Evolutionary conservation across 2,113 vertebrate genomes (phyloP), one percentile per base, ranked within the genome.

Genomic region (Amphilophus citrinellus): DNA sequence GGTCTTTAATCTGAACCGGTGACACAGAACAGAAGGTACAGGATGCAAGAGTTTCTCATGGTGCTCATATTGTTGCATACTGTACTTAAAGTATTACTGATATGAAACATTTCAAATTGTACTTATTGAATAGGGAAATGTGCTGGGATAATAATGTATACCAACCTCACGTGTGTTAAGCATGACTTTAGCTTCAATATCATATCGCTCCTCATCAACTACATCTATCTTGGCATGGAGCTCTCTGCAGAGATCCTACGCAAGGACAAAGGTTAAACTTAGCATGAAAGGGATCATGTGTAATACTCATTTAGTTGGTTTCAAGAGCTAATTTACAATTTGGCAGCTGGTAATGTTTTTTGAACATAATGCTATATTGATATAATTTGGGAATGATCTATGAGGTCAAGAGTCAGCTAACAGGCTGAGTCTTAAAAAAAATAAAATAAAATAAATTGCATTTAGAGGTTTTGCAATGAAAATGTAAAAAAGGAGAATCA

Each of bases 151-250:
- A 11, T 50, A 20, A 24, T 6, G 1, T 35, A 1, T 80, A 97
- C 97, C 96, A 84, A 98, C 98, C 97, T 99, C 98, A 4, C 98
- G 94, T 30, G 94, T 98, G 92, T 98, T 98, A 57, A 98, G 97
- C 86, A 93, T 96, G 84, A 98, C 98, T 89, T 99, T 99, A 0
- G 97, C 97, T 92, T 99, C 98, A 0, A 98, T 97, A 92, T 99
- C 97, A 0, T 99, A 99, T 80, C 98, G 93, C 91, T 99, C 98
- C 80, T 99, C 98, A 24, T 99, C 98, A 87, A 97, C 98, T 10
- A 97, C 95, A 42, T 97, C 96, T 1, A 98, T 96, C 88, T 98
- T 98, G 79, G 96, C 92, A 0, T 98, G 97, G 61, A 99, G 95
- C 87, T 98, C 97, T 87, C 94, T 95, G 92, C 98, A 99, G 44